Evolutionary conservation across 2,113 vertebrate species (phyloP).

Genomic region (Hemiprocne comata): DNA sequence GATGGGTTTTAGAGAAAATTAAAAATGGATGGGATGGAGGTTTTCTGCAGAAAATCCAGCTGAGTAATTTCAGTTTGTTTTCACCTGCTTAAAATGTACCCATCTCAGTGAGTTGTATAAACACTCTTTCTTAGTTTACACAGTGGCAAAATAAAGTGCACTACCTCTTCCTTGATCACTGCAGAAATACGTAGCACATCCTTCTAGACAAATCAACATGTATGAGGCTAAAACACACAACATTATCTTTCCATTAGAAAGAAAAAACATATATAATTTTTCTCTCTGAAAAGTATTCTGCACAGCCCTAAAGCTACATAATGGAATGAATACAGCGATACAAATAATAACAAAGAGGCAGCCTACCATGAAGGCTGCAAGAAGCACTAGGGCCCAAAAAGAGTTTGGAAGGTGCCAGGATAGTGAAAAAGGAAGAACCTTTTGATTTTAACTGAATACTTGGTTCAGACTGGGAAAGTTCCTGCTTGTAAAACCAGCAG

Average conservation of each 20-base stretch:
- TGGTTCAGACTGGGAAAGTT: neutral
- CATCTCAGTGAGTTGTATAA: neutral
- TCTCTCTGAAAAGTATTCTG: neutral
- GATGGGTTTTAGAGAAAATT: neutral
- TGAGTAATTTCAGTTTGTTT: neutral
- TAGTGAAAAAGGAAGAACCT: neutral
- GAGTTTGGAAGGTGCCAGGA: neutral
- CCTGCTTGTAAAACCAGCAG: neutral
- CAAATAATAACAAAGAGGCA: neutral
- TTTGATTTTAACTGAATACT: neutral
- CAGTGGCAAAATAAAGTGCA: neutral
- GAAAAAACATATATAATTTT: neutral
- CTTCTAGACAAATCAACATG: neutral
- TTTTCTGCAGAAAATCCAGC: constrained; percentile 3
- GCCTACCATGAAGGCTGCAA: neutral
- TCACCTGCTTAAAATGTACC: neutral
- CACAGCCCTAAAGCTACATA: neutral
- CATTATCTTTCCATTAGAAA: neutral
- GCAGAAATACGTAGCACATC: neutral
- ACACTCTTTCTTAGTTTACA: neutral
- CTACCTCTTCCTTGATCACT: neutral
- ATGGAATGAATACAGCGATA: neutral
- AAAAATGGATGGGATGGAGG: neutral
- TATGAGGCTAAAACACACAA: neutral
- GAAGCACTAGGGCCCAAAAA: neutral